A percentile compares a stretch with the other conserved stretches of the same genome.
Evolutionary conservation across 53 echinoderm and acorn worm species (phyloP).

Genomic region (Luidia sarsii): DNA sequence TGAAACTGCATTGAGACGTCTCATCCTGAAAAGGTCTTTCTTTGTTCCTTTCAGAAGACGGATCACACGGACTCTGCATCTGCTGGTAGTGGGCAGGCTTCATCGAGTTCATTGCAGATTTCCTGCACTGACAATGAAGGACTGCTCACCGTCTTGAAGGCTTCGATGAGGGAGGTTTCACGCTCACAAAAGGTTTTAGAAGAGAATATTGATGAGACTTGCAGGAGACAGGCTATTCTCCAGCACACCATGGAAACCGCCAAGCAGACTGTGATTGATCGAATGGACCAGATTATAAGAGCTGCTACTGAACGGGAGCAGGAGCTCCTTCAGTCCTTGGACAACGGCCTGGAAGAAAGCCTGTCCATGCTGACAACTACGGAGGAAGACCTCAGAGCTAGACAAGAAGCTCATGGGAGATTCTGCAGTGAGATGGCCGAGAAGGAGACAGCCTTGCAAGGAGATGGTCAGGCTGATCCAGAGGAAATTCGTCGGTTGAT

Average conservation of each 20-base stretch:
- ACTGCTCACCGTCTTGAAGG: slow-evolving; percentile 11
- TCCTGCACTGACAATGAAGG: background rate
- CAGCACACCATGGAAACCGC: background rate
- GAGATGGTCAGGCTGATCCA: background rate
- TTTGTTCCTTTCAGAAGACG: too few species aligned
- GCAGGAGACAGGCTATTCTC: background rate
- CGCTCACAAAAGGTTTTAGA: slow-evolving; percentile 10
- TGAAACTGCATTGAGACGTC: too few species aligned
- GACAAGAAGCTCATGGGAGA: background rate
- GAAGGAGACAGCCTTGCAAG: background rate
- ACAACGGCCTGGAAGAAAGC: background rate
- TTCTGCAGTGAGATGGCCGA: background rate
- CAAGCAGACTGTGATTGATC: background rate
- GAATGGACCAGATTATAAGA: background rate
- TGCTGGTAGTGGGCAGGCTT: too few species aligned
- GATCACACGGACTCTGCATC: too few species aligned
- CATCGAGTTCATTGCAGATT: too few species aligned
- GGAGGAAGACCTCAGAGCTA: slow-evolving; percentile 1
- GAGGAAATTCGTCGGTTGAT: background rate
- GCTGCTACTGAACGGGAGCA: slow-evolving; percentile 4
- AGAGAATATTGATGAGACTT: background rate
- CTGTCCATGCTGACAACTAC: slow-evolving; percentile 16
- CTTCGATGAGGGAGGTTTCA: background rate
- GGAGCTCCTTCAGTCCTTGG: slow-evolving; percentile 1
- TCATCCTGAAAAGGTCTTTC: too few species aligned